Conservation (phyloP, 2,888 invertebrate genomes). For the Pseudococcus jackbeardsleyi region DNA sequence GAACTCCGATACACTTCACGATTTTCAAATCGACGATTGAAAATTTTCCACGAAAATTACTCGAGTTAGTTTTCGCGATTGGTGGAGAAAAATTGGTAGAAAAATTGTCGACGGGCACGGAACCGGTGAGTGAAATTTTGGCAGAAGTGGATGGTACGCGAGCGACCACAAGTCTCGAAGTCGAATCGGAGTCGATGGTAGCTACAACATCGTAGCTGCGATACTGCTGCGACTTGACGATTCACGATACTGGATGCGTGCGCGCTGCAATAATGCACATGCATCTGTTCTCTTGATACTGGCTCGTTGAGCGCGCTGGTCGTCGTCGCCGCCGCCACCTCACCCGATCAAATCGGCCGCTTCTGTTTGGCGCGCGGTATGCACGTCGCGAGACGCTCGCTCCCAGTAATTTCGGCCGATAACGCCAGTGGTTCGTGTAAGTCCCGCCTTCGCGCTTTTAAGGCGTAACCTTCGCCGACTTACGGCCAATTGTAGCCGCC, state of each 20-base stretch:
- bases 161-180: neutral
- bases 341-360: conserved; percentile 13
- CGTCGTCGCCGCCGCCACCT: neutral
- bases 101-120: neutral
- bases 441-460: conserved; percentile 38
- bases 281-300: neutral
- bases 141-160: neutral
- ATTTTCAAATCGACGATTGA: neutral
- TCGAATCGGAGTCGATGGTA: neutral
- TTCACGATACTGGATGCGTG: conserved; percentile 25
- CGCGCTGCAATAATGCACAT: conserved; percentile 60
- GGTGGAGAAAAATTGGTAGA: neutral
- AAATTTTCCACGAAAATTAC: neutral
- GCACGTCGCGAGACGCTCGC: neutral
- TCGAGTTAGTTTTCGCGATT: too few species aligned
- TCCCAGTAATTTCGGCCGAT: neutral
- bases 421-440: conserved; percentile 6
- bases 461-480: conserved; percentile 11
- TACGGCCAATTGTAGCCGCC: neutral
- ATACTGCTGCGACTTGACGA: conserved; percentile 12
- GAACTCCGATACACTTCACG: neutral
- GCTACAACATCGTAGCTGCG: neutral
- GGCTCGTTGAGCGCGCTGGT: neutral
- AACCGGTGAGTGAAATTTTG: neutral
- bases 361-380: conserved; percentile 1